Evolutionary conservation across 2,888 invertebrate species (phyloP).

Genomic region (Acanthacorydalis orientalis): DNA sequence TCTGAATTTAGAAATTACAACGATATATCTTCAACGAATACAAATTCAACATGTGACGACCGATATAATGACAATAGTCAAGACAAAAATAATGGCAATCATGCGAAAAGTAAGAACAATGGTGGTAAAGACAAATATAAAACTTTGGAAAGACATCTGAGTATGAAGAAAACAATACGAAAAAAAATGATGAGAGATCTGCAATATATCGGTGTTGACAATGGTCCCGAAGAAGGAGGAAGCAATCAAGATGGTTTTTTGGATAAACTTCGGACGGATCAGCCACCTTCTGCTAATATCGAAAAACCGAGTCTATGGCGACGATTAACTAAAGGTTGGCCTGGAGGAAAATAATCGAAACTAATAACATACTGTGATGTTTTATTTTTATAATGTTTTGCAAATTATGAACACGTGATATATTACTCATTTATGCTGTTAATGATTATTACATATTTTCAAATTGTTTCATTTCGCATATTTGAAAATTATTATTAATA

Average conservation of each 20-base stretch:
- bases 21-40: neutral
- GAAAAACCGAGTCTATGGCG: conserved; percentile 29
- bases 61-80: conserved; percentile 25
- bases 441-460: too few relatives aligned
- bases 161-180: conserved; percentile 74
- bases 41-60: conserved; percentile 11
- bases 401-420: too few relatives aligned
- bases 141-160: conserved; percentile 63
- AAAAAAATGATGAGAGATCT: conserved; percentile 75
- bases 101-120: conserved; percentile 33
- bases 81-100: conserved; percentile 33
- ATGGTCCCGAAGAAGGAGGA: conserved; percentile 18
- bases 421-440: too few relatives aligned
- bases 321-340: conserved; percentile 26
- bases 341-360: neutral
- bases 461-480: too few relatives aligned
- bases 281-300: conserved; percentile 26
- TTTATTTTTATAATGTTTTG: too few relatives aligned
- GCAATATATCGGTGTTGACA: conserved; percentile 35
- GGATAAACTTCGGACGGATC: conserved; percentile 27
- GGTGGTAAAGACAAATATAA: conserved; percentile 54
- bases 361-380: too few relatives aligned
- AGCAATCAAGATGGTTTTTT: conserved; percentile 21
- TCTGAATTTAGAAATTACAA: conserved; percentile 6
- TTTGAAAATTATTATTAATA: too few relatives aligned